Conservation (phyloP, 1,140 invertebrate genomes). For the Drosophila grimshawi region DNA sequence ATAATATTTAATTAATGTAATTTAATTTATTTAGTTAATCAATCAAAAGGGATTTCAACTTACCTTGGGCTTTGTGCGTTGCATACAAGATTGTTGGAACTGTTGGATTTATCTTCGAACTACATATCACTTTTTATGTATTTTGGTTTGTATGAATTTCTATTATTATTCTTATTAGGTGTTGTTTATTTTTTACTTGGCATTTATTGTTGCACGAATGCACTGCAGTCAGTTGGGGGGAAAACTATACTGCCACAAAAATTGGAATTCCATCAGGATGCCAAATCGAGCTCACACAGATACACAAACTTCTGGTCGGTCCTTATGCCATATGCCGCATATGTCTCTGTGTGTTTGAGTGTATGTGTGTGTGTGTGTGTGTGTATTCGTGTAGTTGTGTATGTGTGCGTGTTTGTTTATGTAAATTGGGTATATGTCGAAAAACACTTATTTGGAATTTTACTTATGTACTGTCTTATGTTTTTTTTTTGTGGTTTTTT, state of each 20-base stretch:
- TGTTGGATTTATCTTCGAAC: slow-evolving; percentile 19
- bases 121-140: slow-evolving; percentile 58
- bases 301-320: slow-evolving; percentile 23
- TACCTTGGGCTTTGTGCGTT: slow-evolving; percentile 58
- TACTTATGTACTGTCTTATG: slow-evolving; percentile 35
- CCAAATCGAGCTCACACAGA: slow-evolving; percentile 11
- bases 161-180: slow-evolving; percentile 18
- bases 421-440: not conserved
- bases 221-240: slow-evolving; percentile 7
- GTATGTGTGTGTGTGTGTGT: slow-evolving; percentile 3
- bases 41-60: slow-evolving; percentile 25
- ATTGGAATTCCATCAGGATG: slow-evolving; percentile 12
- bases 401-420: not conserved
- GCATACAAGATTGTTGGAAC: slow-evolving; percentile 28
- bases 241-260: slow-evolving; percentile 14
- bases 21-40: not conserved
- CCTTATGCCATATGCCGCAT: slow-evolving; percentile 17
- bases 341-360: not conserved
- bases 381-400: not conserved
- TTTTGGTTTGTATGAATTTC: slow-evolving; percentile 12
- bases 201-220: slow-evolving; percentile 9
- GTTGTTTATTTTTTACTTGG: slow-evolving; percentile 3
- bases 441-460: slow-evolving; percentile 1
- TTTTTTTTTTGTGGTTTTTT: slow-evolving; percentile 18
- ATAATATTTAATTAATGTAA: too few species aligned